These are phyloP conservation scores for Pocillopora verrucosa DNA, from an alignment of 64 coral and sea anemone species.

Conservation along the genomic window DNA sequence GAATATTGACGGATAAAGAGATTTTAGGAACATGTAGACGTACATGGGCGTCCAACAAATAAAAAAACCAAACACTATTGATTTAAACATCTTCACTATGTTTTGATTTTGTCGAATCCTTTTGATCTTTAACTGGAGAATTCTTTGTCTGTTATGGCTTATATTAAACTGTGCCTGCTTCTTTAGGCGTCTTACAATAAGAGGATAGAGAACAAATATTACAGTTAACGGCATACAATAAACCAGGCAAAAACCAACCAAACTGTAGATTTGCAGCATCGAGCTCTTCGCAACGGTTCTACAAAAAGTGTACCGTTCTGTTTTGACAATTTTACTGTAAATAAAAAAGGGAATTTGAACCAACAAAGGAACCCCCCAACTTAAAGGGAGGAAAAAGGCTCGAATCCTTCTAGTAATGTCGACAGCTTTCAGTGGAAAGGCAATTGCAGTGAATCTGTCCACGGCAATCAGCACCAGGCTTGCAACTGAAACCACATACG, in stretches of 20 bases:
- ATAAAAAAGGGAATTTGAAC: neutral
- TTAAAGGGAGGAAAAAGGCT: neutral
- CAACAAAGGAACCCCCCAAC: neutral
- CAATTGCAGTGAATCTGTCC: conserved; percentile 5
- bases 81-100: neutral
- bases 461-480: conserved; percentile 1
- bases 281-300: neutral
- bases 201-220: neutral
- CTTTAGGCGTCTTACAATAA: neutral
- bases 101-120: neutral
- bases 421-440: neutral
- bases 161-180: neutral
- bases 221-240: neutral
- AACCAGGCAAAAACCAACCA: neutral
- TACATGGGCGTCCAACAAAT: neutral
- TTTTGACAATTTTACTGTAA: neutral
- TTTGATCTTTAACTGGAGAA: neutral
- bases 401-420: neutral
- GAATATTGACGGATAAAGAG: conserved; percentile 9
- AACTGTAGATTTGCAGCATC: neutral
- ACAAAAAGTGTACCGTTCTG: neutral
- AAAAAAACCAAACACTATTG: neutral
- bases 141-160: neutral
- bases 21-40: neutral
- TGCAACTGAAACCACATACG: neutral